phyloP scores from a whole-genome alignment of 2,888 invertebrate genomes.

The Schrankia costaestrigalis region DNA sequence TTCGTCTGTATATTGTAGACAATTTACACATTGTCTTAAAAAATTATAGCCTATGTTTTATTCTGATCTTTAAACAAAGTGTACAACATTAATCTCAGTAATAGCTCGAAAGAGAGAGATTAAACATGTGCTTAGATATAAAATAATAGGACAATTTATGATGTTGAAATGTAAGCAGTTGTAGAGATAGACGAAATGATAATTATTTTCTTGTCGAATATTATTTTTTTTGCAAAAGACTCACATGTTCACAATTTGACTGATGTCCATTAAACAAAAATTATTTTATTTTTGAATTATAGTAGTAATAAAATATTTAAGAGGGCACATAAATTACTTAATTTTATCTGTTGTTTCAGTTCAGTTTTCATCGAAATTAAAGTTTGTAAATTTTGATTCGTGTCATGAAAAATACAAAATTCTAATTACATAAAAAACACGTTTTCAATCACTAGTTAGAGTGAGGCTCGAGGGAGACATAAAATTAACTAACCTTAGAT shows the following conservation, averaged over 20 bases:
- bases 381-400: conserved; percentile 5
- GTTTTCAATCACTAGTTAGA: too few species aligned
- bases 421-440: too few species aligned
- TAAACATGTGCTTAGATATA: conserved; percentile 54
- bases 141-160: conserved; percentile 56
- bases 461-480: too few species aligned
- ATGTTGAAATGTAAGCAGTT: conserved; percentile 52
- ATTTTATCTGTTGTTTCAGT: conserved; percentile 32
- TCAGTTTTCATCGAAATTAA: conserved; percentile 26
- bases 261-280: conserved; percentile 39
- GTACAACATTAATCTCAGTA: conserved; percentile 43
- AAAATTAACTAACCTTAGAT: conserved; percentile 13
- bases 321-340: conserved; percentile 54
- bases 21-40: too few species aligned
- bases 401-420: too few species aligned
- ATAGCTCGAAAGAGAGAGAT: conserved; percentile 49
- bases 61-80: too few species aligned
- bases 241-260: conserved; percentile 39
- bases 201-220: conserved; percentile 28
- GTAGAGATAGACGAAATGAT: conserved; percentile 40
- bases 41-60: too few species aligned
- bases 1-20: too few species aligned
- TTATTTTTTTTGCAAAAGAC: conserved; percentile 34
- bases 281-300: conserved; percentile 27
- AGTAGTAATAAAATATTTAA: conserved; percentile 22